Conservation (phyloP, 2,113 vertebrate species). For the Ciconia maguari region DNA sequence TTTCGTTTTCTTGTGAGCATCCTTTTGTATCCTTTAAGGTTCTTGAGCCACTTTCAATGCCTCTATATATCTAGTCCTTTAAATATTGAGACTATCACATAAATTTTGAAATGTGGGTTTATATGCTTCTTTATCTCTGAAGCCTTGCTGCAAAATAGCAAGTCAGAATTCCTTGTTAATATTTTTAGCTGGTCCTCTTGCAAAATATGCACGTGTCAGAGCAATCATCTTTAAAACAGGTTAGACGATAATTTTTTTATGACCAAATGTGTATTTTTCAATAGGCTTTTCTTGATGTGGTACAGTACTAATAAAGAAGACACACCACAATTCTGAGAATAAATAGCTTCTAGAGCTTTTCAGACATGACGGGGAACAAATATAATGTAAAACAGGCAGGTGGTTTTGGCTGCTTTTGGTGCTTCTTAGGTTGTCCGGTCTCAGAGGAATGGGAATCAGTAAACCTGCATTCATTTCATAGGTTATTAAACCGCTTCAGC, state of each 20-base stretch:
- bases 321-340: background rate
- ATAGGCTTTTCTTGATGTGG: background rate
- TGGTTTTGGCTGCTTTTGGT: background rate
- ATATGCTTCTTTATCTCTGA: background rate
- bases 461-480: background rate
- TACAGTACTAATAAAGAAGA: background rate
- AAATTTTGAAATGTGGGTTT: constrained; percentile 6
- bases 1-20: background rate
- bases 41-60: background rate
- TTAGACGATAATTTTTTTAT: constrained; percentile 11
- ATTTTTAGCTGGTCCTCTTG: background rate
- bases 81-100: background rate
- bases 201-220: background rate
- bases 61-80: background rate
- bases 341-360: constrained; percentile 21
- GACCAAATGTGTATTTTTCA: constrained; percentile 15
- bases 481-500: background rate
- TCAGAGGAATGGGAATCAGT: background rate
- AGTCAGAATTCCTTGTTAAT: background rate
- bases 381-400: background rate
- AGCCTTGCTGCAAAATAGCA: background rate
- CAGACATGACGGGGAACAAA: background rate
- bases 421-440: background rate
- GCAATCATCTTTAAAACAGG: constrained; percentile 12
- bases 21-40: background rate